Evolutionary conservation across 2,888 invertebrate species (phyloP), one percentile per base, ranked within the genome.

Genomic region (Hypercompe scribonia): DNA sequence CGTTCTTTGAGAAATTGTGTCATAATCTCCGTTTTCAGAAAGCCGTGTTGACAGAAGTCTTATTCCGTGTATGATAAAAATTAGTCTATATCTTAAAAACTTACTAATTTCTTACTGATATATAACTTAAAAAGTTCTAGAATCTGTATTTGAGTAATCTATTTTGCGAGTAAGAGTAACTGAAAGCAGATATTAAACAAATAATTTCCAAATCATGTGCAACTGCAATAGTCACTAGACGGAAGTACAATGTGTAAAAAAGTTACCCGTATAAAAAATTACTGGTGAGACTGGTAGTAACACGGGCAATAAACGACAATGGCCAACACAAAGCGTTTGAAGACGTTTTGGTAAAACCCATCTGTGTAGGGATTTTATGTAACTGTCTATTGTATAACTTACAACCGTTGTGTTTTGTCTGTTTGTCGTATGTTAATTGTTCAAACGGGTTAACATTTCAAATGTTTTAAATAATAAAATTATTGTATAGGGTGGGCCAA

Each of bases 231-330:
- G 42, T 46, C 7, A 50, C 50, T 50, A 50, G 50, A n/a, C 50
- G 24, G 50, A 50, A 50, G 2, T 0, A 50, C 10, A 11, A 50
- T 54, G 50, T 54, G 50, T 50, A 46, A 50, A 50, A 50, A 21
- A 50, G 10, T 50, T 24, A 24, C 50, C 50, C 1, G 10, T 21
- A 10, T 50, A 54, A 54, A 54, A 54, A n/a, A 10, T 54, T 7
- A 24, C n/a, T 54, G 50, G 50, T 54, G n/a, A 54, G 50, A 54
- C 50, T n/a, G 50, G 50, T 54, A 54, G 50, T 54, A 54, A 54
- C 50, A 54, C 50, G 50, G 50, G n/a, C n/a, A 54, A n/a, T 54
- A 54, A 54, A 54, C 11, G 24, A 24, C 13, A 58, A 54, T 54
- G 7, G 54, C 54, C 28, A 54, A 54, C 54, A 28, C 13, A 3